phyloP scores from a whole-genome alignment of 1,140 invertebrate species.

The Carposina sasakii region DNA sequence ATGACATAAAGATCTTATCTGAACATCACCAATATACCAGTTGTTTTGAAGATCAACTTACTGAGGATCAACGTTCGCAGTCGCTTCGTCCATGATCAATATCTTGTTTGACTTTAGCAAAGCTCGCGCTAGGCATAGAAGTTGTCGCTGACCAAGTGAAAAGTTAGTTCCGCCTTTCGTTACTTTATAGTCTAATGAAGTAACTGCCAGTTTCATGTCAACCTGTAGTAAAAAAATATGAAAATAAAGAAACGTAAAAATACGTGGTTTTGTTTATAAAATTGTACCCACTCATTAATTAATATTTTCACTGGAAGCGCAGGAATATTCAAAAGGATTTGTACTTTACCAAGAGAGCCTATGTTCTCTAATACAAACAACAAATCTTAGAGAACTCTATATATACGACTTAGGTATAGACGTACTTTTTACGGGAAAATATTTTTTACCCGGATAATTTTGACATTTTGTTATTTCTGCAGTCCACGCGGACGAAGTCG shows the following conservation, averaged over 20 bases:
- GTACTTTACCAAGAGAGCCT: no score
- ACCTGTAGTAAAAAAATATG: conserved; percentile 54
- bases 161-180: conserved; percentile 84
- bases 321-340: no score
- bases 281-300: no score
- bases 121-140: conserved; percentile 88
- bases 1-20: neutral
- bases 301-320: no score
- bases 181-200: conserved; percentile 76
- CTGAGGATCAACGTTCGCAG: conserved; percentile 81
- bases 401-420: no score
- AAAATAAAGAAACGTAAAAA: neutral
- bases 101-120: conserved; percentile 84
- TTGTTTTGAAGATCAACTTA: conserved; percentile 61
- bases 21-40: neutral
- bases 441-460: no score
- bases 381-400: no score
- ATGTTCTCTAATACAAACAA: no score
- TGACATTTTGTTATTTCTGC: no score
- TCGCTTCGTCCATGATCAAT: conserved; percentile 80
- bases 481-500: no score
- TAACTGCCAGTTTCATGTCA: conserved; percentile 72
- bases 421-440: no score
- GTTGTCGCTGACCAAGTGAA: conserved; percentile 88
- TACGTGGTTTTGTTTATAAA: neutral